Evolutionary conservation across 2,113 vertebrate genomes (phyloP).

Genomic region (Saimiri boliviensis): DNA sequence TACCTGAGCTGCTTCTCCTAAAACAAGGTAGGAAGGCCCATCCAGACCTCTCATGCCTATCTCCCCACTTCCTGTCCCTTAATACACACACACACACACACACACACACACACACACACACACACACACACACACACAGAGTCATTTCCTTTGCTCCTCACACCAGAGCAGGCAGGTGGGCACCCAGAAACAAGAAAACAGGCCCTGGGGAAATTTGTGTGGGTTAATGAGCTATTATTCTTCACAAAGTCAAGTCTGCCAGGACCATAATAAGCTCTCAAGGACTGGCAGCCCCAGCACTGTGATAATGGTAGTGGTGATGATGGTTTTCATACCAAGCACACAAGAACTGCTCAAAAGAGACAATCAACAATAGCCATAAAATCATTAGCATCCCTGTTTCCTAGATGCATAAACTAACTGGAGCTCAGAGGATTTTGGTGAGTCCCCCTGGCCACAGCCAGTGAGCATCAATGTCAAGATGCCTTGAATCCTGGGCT

Average conservation of each 20-base stretch:
- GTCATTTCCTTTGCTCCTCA: background rate
- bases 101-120: too few species aligned
- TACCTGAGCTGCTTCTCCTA: background rate
- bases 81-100: background rate
- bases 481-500: background rate
- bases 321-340: background rate
- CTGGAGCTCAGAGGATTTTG: background rate
- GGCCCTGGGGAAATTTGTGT: background rate
- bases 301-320: accelerated
- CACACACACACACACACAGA: too few species aligned
- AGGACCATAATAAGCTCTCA: background rate
- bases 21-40: background rate
- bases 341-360: background rate
- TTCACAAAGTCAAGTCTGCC: too few species aligned
- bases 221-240: background rate
- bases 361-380: background rate
- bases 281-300: background rate
- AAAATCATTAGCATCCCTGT: background rate
- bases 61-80: background rate
- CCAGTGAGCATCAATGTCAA: background rate
- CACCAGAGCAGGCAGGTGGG: background rate
- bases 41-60: background rate
- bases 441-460: background rate
- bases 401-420: background rate
- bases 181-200: background rate